Conservation (phyloP, 2,797 vertebrate genomes). For the Sebastes itinus region DNA sequence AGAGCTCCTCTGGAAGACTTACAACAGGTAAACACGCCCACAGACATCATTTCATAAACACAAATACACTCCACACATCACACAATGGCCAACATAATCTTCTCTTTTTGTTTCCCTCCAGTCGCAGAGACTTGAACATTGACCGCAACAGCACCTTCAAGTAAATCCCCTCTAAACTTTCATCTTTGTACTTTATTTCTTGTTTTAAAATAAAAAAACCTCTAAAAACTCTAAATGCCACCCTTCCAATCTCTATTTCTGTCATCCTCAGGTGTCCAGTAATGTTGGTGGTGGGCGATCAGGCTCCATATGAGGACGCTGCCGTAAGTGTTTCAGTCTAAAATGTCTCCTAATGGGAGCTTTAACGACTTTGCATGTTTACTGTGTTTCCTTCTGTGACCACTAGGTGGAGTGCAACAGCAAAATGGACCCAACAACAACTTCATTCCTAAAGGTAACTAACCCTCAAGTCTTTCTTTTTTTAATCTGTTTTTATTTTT, state of each 20-base stretch:
- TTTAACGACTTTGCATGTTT: neutral
- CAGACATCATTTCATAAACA: neutral
- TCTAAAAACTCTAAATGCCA: neutral
- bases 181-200: neutral
- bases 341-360: neutral
- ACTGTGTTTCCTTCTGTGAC: conserved; percentile 29
- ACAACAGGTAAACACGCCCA: conserved; percentile 81
- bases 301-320: conserved; percentile 91
- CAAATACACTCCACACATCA: neutral
- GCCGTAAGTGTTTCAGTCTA: conserved; percentile 80
- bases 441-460: conserved; percentile 92
- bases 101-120: conserved; percentile 53
- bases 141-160: conserved; percentile 89
- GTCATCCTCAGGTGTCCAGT: conserved; percentile 86
- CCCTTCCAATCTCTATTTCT: neutral
- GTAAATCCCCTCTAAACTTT: conserved; percentile 72
- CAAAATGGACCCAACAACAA: conserved; percentile 92
- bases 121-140: conserved; percentile 89
- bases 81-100: neutral
- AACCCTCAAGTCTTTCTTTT: fast-evolving
- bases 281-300: conserved; percentile 93
- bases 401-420: conserved; percentile 94
- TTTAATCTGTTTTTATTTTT: neutral
- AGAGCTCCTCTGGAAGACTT: conserved; percentile 90
- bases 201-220: neutral